Conservation (phyloP, 2,797 vertebrate genomes). For the Artibeus lituratus region DNA sequence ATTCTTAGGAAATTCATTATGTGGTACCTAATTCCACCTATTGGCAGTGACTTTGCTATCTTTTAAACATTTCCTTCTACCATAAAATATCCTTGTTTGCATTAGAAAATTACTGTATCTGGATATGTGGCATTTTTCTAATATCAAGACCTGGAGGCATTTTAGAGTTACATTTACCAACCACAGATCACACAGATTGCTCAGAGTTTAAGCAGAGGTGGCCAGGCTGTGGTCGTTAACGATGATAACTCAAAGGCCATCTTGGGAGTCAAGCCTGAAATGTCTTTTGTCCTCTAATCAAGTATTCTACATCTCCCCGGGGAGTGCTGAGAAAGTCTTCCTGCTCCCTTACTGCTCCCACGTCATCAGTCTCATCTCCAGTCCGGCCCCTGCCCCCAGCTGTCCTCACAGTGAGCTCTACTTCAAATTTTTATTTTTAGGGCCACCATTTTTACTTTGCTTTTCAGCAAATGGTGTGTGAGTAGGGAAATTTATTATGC, state of each 20-base stretch:
- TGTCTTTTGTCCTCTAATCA: constrained; percentile 65
- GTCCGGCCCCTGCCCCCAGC: background rate
- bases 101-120: background rate
- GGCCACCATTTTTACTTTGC: constrained; percentile 54
- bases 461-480: constrained; percentile 52
- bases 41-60: background rate
- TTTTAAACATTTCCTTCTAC: background rate
- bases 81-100: background rate
- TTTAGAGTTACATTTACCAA: constrained; percentile 15
- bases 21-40: background rate
- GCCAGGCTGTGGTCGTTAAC: background rate
- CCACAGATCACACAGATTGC: background rate
- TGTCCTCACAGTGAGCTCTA: background rate
- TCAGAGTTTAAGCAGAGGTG: constrained; percentile 26
- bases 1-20: background rate
- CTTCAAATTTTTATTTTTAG: constrained; percentile 54
- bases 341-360: constrained; percentile 44
- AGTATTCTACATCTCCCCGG: constrained; percentile 55
- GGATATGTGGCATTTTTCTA: background rate
- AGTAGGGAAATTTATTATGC: constrained; percentile 40
- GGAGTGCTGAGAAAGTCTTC: constrained; percentile 74
- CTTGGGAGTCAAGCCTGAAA: constrained; percentile 37
- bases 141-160: background rate
- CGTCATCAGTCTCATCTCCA: constrained; percentile 39
- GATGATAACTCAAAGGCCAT: constrained; percentile 31